Evolutionary conservation across 2,113 vertebrate genomes (phyloP), one percentile per base, ranked within the genome.

Genomic region (Tragelaphus strepsiceros): DNA sequence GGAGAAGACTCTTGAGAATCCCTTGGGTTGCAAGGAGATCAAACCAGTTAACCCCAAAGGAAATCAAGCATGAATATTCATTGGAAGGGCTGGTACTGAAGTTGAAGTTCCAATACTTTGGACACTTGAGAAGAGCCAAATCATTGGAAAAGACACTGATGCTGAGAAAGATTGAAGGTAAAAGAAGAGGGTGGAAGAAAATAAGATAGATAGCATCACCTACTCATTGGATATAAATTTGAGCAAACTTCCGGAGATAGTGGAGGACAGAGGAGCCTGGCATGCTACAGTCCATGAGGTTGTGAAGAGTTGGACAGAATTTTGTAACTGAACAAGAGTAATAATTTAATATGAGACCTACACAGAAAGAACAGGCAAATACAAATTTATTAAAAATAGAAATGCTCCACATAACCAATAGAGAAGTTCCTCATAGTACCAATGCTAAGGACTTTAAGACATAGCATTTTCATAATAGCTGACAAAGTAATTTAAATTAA

Each of bases 301-400:
- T 61, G 59, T 12, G 14, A 61, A 28, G 59, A 61, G 59, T 28
- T 61, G 62, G 28, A 32, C 62, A 64, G 6, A 32, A 64, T 30
- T 64, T 32, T 64, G 30, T 2, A 30, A 30, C 6, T 16, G 62
- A 32, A 32, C 15, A 64, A 32, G 5, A 64, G 24, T 32, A 64
- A 14, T 74, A 90, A 92, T 97, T 94, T 88, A 85, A 24, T 49
- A 71, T 90, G 26, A 88, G 51, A 54, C 26, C 35, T 43, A 96
- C 89, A 92, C 35, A 39, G 58, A 87, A 87, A 94, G 53, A 92
- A 95, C 3, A 80, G 22, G 16, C 9, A 58, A 95, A 94, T 28
- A 82, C 7, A 95, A 92, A 95, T 81, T 74, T 92, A 96, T 88
- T 64, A 74, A 95, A 96, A 88, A 62, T 77, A 21, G 35, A 97